Percentiles rank a stretch among this genome's conserved stretches.
Evolutionary conservation across 2,113 vertebrate genomes (phyloP).

Genomic region (Polypterus bichir): DNA sequence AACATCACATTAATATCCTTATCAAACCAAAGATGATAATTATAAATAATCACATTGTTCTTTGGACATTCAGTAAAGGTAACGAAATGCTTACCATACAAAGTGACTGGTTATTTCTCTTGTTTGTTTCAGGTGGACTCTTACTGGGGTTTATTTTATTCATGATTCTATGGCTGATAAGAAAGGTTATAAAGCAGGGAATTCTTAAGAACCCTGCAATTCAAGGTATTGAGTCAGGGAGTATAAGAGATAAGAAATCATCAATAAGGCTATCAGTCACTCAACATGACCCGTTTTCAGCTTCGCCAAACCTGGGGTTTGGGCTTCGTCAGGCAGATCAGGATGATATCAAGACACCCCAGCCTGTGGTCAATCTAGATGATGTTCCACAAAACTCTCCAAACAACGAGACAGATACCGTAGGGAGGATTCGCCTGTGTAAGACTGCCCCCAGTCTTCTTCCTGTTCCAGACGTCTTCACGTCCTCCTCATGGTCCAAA

Average conservation of each 20-base stretch:
- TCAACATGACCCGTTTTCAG: too few relatives aligned
- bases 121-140: conserved; percentile 11
- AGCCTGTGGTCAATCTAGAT: neutral
- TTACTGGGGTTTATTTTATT: conserved; percentile 5
- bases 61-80: too few relatives aligned
- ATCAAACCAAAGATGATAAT: too few relatives aligned
- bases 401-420: neutral
- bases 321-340: neutral
- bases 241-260: too few relatives aligned
- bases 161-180: neutral
- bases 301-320: too few relatives aligned
- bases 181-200: neutral
- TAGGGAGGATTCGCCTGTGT: conserved; percentile 2
- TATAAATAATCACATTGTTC: too few relatives aligned
- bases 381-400: neutral
- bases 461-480: neutral
- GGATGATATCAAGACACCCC: neutral
- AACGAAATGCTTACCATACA: too few relatives aligned
- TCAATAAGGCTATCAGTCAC: too few relatives aligned
- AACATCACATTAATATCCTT: too few relatives aligned
- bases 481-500: too few relatives aligned
- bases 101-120: neutral
- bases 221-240: too few relatives aligned
- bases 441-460: conserved; percentile 3
- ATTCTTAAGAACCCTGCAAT: neutral